These are phyloP conservation scores for Sinocyclocheilus anophthalmus DNA, from an alignment of 2,113 vertebrate genomes.

Conservation along the genomic window DNA sequence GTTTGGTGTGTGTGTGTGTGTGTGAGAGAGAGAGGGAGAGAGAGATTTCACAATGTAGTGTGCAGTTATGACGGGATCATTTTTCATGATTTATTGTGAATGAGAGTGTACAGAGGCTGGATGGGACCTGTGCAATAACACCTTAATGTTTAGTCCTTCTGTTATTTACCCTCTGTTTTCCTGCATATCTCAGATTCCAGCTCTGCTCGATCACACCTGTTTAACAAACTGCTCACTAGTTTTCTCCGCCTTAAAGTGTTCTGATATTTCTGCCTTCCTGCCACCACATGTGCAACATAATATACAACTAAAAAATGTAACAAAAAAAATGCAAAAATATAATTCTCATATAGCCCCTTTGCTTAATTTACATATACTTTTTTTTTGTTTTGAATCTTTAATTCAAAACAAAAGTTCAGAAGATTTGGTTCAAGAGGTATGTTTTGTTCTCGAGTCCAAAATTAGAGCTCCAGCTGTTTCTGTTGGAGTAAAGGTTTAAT, in stretches of 20 bases:
- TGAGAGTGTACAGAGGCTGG: background rate
- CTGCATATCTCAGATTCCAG: constrained; percentile 56
- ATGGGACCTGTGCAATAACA: background rate
- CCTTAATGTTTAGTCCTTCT: constrained; percentile 33
- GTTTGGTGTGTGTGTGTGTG: no score
- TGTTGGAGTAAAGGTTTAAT: constrained; percentile 60
- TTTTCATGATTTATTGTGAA: constrained; percentile 12
- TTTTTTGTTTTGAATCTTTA: background rate
- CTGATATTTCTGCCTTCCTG: background rate
- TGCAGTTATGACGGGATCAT: no score
- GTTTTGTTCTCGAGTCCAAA: background rate
- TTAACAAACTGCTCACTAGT: constrained; percentile 18
- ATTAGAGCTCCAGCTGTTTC: constrained; percentile 68
- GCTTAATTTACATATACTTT: background rate
- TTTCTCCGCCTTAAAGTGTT: background rate
- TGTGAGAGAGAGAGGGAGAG: no score
- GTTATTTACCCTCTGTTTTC: constrained; percentile 27
- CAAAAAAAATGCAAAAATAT: background rate
- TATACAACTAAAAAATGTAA: no score
- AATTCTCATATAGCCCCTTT: background rate
- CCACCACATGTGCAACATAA: background rate
- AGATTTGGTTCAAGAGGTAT: background rate
- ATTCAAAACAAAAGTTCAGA: background rate
- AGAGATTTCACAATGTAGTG: no score
- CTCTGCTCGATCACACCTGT: constrained; percentile 55